Base-by-base conservation (phyloP, 2,888 invertebrate genomes). In the Mesoligia furuncula region DNA sequence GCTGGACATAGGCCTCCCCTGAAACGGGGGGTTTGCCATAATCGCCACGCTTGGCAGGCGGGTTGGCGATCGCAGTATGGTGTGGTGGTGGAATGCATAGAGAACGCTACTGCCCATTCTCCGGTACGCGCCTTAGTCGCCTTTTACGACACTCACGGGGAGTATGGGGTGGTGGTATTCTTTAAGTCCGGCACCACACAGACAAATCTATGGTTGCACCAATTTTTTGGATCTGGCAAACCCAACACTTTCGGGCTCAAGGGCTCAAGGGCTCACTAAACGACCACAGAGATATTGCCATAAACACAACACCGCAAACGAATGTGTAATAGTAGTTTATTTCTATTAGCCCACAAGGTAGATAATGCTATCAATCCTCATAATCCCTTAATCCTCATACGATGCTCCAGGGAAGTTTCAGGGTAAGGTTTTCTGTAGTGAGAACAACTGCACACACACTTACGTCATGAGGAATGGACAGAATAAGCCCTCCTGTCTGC, bases 281-380 rank as follows among this genome's bases (percentile, higher is more conserved):
- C 2, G 27, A 36, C 68, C 36, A 42, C 62, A 69, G 36, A 75
- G 59, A 51, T 66, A 61, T 75, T 66, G 61, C 66, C 27, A 67
- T 66, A 79, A 66, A 80, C 64, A 68, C 48, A 42, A 45, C 15
- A n/a, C 36, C 42, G 7, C 45, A 36, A 54, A 70, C 36, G 20
- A 65, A 82, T 68, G 77, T 82, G 77, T 82, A 70, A 75, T 51
- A 80, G 54, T 45, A 68, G 57, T 82, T 80, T 45, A 24, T 80
- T 82, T 77, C 77, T 82, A 80, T 80, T 80, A 80, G 8, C 36
- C 48, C 48, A 15, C 51, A 51, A 77, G 83, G 83, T 77, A 82
- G 15, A 51, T 69, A 80, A 77, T 57, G 57, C 82, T 70, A 80
- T 80, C 77, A 80, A 83, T 81, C 79, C 62, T 73, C 66, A 80